A percentile compares a stretch with the other conserved stretches of the same genome.
These are phyloP conservation scores for Borostomias antarcticus DNA, from an alignment of 2,797 vertebrate species.

Conservation along the genomic window DNA sequence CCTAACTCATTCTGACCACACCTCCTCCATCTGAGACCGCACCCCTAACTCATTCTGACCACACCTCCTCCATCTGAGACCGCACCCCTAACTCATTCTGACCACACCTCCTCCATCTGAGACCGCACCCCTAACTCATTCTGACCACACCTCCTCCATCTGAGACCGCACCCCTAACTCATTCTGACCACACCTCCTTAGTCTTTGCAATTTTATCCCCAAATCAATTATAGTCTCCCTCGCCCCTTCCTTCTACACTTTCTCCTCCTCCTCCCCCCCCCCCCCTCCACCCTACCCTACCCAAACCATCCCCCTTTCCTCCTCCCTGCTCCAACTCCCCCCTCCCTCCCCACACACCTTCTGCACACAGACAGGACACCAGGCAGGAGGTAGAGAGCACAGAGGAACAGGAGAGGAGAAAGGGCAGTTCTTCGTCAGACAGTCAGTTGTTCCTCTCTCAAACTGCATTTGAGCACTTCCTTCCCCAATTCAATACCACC, in stretches of 20 bases:
- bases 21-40: too few relatives aligned
- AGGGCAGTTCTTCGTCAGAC: constrained; percentile 48
- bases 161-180: too few relatives aligned
- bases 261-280: background rate
- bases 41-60: too few relatives aligned
- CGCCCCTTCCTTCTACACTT: background rate
- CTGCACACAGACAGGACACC: constrained; percentile 72
- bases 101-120: background rate
- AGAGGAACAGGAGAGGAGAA: constrained; percentile 66
- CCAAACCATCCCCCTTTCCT: constrained; percentile 23
- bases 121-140: too few relatives aligned
- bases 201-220: background rate
- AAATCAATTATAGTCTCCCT: too few relatives aligned
- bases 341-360: constrained; percentile 71
- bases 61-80: background rate
- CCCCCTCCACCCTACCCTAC: background rate
- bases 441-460: constrained; percentile 20
- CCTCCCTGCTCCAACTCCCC: background rate
- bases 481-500: too few relatives aligned
- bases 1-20: too few relatives aligned
- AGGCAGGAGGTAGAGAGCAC: constrained; percentile 62
- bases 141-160: background rate
- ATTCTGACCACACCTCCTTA: background rate
- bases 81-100: too few relatives aligned
- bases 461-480: background rate